These are phyloP conservation scores for Ellobius talpinus DNA, from an alignment of 2,113 vertebrate genomes.

Conservation along the genomic window DNA sequence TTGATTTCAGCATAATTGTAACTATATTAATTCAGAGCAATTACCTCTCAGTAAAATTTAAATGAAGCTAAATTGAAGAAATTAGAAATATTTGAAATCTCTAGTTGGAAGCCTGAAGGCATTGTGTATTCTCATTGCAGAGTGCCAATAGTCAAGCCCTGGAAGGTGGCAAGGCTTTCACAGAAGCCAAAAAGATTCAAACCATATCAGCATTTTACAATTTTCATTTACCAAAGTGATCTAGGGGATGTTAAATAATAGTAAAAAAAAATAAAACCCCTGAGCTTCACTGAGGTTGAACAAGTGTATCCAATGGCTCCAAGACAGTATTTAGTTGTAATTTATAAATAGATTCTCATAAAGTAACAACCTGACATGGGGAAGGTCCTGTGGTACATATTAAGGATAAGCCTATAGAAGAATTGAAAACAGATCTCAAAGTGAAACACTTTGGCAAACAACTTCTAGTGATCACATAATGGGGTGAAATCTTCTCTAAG, in stretches of 20 bases:
- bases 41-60: conserved; percentile 91
- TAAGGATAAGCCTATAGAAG: neutral
- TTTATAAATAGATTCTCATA: neutral
- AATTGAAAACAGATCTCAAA: conserved; percentile 1
- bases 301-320: neutral
- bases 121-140: conserved; percentile 83
- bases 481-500: neutral
- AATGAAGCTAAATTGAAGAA: conserved; percentile 90
- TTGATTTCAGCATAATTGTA: conserved; percentile 89
- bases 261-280: neutral
- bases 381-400: neutral
- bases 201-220: conserved; percentile 64
- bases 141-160: conserved; percentile 66
- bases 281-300: neutral
- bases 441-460: conserved; percentile 2
- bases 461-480: neutral
- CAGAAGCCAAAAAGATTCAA: conserved; percentile 59
- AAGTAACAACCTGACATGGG: neutral
- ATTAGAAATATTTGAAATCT: conserved; percentile 89
- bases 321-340: neutral
- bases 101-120: conserved; percentile 85
- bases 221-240: conserved; percentile 48
- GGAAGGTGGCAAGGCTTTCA: conserved; percentile 63
- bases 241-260: neutral
- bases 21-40: conserved; percentile 90